Conservation (phyloP, 2,113 vertebrate genomes). For the Bucco capensis region DNA sequence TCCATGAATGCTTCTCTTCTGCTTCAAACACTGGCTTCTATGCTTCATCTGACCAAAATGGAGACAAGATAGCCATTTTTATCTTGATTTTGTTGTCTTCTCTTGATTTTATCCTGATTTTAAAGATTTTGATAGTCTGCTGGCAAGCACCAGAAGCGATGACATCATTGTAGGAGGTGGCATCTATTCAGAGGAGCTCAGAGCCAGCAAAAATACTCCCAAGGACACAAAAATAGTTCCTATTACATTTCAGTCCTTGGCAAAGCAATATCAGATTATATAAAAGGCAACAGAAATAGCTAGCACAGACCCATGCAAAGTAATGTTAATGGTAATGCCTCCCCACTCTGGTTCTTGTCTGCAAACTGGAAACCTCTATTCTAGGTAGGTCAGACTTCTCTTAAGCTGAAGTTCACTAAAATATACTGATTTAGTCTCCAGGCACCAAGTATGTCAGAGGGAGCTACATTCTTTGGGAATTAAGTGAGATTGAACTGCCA, state of each 20-base stretch:
- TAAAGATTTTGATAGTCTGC: neutral
- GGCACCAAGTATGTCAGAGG: neutral
- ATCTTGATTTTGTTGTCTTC: neutral
- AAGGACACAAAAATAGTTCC: conserved; percentile 41
- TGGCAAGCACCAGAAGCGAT: conserved; percentile 1
- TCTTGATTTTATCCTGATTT: neutral
- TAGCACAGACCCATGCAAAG: neutral
- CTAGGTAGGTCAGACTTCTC: conserved; percentile 20
- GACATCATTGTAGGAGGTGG: conserved; percentile 55
- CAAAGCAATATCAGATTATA: conserved; percentile 24
- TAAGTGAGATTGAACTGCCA: neutral
- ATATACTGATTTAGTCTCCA: neutral
- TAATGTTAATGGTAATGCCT: neutral
- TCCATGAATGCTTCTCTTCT: neutral
- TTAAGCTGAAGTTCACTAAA: neutral
- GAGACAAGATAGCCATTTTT: neutral
- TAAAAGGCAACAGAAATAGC: conserved; percentile 41
- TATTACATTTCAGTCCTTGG: conserved; percentile 35
- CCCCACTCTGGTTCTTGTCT: neutral
- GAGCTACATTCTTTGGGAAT: neutral
- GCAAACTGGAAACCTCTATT: neutral
- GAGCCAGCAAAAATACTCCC: conserved; percentile 49
- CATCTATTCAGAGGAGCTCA: conserved; percentile 48
- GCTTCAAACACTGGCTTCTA: neutral
- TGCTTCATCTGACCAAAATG: neutral